These are phyloP conservation scores for Cheumatopsyche charites DNA, from an alignment of 1,140 invertebrate species.

Conservation along the genomic window DNA sequence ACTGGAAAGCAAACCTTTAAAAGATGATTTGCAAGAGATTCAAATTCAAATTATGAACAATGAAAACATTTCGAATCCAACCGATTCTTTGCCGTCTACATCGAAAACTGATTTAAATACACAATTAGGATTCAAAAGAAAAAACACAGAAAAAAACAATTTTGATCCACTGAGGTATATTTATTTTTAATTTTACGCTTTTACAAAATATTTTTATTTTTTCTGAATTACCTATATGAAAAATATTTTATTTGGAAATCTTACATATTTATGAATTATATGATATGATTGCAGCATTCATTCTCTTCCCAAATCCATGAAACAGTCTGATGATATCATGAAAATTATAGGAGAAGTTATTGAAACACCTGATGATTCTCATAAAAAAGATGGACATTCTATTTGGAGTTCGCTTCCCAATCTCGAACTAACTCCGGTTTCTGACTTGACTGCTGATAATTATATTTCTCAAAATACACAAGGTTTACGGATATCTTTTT, in stretches of 20 bases:
- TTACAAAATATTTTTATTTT: no score
- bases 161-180: background rate
- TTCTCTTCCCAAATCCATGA: background rate
- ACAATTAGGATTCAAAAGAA: conserved; percentile 13
- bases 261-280: no score
- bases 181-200: no score
- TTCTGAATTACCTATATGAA: no score
- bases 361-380: background rate
- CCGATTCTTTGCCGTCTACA: background rate
- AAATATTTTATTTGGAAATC: no score
- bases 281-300: no score
- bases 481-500: background rate
- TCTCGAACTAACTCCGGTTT: conserved; percentile 10
- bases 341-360: background rate
- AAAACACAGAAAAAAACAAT: background rate
- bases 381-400: background rate
- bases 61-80: background rate
- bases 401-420: background rate
- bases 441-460: background rate
- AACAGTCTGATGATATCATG: conserved; percentile 3
- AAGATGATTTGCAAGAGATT: background rate
- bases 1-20: background rate
- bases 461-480: conserved; percentile 12
- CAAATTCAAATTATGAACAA: background rate
- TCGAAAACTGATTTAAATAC: background rate